Evolutionary conservation across 2,888 invertebrate species (phyloP).

Genomic region (Phrixothrix hirtus): DNA sequence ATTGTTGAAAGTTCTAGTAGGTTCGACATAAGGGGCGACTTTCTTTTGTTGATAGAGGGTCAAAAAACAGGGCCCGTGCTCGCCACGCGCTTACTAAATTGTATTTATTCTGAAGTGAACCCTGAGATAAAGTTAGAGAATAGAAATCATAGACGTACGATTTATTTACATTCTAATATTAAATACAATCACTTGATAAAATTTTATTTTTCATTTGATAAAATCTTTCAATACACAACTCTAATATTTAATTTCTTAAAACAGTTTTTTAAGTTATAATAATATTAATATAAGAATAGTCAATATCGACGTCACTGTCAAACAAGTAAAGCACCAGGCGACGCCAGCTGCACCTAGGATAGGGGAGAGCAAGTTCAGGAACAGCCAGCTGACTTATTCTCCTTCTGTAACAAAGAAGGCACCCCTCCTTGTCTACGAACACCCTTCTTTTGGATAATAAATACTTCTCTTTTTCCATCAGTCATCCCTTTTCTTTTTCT

Average conservation of each 20-base stretch:
- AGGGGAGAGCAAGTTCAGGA: constrained; percentile 32
- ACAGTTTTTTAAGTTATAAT: too few relatives aligned
- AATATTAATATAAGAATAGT: too few relatives aligned
- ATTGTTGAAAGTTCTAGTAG: constrained; percentile 45
- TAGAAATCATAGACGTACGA: constrained; percentile 46
- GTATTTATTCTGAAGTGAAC: constrained; percentile 49
- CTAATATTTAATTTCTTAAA: too few relatives aligned
- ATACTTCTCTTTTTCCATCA: constrained; percentile 38
- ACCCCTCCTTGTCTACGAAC: constrained; percentile 48
- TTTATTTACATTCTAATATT: constrained; percentile 3
- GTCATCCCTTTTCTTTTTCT: constrained; percentile 39
- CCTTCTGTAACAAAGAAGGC: constrained; percentile 53
- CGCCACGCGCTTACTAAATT: constrained; percentile 55
- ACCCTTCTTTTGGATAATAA: constrained; percentile 41
- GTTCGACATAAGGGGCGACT: constrained; percentile 46
- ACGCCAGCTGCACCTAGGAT: constrained; percentile 43
- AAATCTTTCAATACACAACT: too few relatives aligned
- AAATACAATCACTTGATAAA: neutral
- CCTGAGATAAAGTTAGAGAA: constrained; percentile 47
- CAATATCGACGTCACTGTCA: constrained; percentile 20
- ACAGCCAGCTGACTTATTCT: constrained; percentile 57
- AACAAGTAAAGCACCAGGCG: constrained; percentile 26
- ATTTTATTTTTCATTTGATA: too few relatives aligned
- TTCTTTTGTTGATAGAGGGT: constrained; percentile 54
- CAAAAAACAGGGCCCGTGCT: constrained; percentile 56